Conservation (phyloP, 2,113 vertebrate genomes). For the Oostethus manadensis region DNA sequence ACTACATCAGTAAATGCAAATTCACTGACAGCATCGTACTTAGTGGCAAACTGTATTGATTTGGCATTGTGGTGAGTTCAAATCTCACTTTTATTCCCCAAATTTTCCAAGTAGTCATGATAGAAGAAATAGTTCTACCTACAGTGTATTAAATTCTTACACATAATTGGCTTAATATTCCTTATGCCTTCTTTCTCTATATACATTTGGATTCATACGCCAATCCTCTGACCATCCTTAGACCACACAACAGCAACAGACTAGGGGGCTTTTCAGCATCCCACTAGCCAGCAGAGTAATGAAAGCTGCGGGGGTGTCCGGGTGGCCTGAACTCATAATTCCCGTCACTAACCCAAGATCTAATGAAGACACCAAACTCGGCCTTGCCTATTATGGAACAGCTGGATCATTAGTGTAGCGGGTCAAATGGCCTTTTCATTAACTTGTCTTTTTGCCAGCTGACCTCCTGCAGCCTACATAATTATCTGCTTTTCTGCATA, state of each 20-base stretch:
- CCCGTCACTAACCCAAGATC: constrained; percentile 42
- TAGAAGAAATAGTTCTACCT: too few species aligned
- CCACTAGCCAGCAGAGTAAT: constrained; percentile 40
- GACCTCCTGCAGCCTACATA: constrained; percentile 26
- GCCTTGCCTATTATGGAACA: constrained; percentile 58
- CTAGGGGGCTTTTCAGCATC: constrained; percentile 25
- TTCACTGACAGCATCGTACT: too few species aligned
- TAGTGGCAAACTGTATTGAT: too few species aligned
- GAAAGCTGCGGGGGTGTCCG: constrained; percentile 38
- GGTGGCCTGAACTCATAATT: constrained; percentile 45
- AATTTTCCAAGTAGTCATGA: too few species aligned
- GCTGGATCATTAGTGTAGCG: constrained; percentile 62
- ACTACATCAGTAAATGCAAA: too few species aligned
- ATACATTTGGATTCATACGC: constrained; percentile 1
- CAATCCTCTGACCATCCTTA: constrained; percentile 11
- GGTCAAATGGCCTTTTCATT: constrained; percentile 62
- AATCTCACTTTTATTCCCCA: too few species aligned
- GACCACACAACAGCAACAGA: constrained; percentile 12
- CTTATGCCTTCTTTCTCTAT: neutral
- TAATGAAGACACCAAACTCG: constrained; percentile 56
- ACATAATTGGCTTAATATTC: neutral
- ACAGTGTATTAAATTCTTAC: too few species aligned
- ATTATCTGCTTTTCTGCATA: constrained; percentile 2
- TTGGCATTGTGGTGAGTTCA: too few species aligned
- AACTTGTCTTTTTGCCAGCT: constrained; percentile 29